A percentile compares a stretch with the other conserved stretches of the same genome.
Conservation (phyloP, 2,797 vertebrate genomes). For the Capromys pilorides region DNA sequence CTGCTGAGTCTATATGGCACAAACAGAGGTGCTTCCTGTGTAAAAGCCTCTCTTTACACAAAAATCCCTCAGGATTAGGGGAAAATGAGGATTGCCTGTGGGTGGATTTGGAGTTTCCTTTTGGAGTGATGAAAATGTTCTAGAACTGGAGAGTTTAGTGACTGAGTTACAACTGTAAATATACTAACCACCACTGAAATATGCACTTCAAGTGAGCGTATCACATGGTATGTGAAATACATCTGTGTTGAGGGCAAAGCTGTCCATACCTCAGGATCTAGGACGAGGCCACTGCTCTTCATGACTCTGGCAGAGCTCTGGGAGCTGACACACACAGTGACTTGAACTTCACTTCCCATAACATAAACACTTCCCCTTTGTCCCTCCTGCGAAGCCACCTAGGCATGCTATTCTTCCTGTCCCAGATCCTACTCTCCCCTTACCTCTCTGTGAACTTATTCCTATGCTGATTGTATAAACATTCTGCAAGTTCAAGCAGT, state of each 20-base stretch:
- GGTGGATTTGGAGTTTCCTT: background rate
- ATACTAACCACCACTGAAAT: background rate
- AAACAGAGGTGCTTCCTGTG: background rate
- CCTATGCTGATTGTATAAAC: background rate
- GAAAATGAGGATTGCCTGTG: background rate
- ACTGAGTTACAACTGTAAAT: background rate
- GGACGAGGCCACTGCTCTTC: background rate
- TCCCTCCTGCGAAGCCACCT: background rate
- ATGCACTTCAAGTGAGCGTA: background rate
- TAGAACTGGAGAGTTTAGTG: background rate
- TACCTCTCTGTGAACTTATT: background rate
- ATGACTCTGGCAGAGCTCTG: background rate
- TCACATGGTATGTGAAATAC: background rate
- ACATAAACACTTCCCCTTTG: background rate
- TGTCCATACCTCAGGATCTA: background rate
- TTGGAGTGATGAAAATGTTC: background rate
- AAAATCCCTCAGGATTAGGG: background rate
- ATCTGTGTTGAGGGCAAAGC: background rate
- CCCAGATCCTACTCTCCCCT: background rate
- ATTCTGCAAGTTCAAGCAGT: background rate
- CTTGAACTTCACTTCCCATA: background rate
- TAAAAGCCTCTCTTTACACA: background rate
- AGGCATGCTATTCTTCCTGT: background rate
- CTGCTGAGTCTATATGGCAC: background rate
- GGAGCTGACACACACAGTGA: background rate